Percentiles rank a stretch among this genome's conserved stretches.
These are phyloP conservation scores for Eupsilia transversa DNA, from an alignment of 2,888 invertebrate genomes.

Conservation along the genomic window DNA sequence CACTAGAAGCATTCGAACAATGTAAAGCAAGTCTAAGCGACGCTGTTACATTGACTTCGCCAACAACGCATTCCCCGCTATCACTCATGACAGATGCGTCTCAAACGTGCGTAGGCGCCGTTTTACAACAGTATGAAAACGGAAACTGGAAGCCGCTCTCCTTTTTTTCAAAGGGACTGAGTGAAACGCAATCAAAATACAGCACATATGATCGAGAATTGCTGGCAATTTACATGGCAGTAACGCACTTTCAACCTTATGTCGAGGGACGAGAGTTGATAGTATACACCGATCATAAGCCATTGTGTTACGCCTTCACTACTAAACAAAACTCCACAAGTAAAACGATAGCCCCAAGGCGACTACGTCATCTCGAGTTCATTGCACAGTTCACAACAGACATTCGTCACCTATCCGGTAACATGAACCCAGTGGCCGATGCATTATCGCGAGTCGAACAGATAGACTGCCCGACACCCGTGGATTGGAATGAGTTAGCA, in stretches of 20 bases:
- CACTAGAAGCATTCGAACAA: background rate
- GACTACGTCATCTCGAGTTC: background rate
- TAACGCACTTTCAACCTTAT: background rate
- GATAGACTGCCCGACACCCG: constrained; percentile 1
- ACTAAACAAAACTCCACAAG: background rate
- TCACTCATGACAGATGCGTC: background rate
- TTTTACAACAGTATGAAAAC: constrained; percentile 1
- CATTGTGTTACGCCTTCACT: background rate
- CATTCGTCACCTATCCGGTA: background rate
- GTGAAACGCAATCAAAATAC: background rate
- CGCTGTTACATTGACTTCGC: background rate
- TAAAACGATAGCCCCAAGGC: constrained; percentile 1
- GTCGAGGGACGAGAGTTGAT: background rate
- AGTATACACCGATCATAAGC: background rate
- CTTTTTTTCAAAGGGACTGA: constrained; percentile 1
- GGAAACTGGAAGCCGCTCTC: constrained; percentile 1
- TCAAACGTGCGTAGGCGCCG: background rate
- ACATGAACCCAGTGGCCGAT: background rate
- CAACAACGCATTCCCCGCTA: background rate
- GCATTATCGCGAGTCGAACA: constrained; percentile 7
- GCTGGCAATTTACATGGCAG: background rate
- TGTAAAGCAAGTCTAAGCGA: background rate
- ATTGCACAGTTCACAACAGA: background rate
- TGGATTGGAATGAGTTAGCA: constrained; percentile 16
- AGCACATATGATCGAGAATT: background rate